Percentiles rank a stretch among this genome's conserved stretches.
phyloP scores from a whole-genome alignment of 2,113 vertebrate species.

The Willisornis vidua region DNA sequence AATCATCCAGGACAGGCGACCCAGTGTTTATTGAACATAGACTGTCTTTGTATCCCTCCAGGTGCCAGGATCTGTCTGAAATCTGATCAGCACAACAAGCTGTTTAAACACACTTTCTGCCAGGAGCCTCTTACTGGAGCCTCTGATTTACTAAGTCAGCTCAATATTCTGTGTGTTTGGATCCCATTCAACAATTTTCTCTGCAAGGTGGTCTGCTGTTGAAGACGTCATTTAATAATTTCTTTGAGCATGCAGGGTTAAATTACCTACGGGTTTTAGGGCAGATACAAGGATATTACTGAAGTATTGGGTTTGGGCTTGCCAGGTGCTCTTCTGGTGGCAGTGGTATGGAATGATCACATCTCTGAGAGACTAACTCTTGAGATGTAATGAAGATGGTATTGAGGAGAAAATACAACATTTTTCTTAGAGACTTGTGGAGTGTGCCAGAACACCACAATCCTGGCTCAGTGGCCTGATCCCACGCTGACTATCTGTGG shows the following conservation, averaged over 20 bases:
- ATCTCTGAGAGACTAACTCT: not conserved
- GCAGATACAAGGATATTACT: not conserved
- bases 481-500: rapidly evolving
- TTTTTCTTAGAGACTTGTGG: not conserved
- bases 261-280: not conserved
- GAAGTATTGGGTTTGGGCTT: not conserved
- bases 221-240: not conserved
- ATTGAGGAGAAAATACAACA: not conserved
- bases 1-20: not conserved
- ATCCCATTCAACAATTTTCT: not conserved
- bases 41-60: not conserved
- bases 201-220: not conserved
- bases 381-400: not conserved
- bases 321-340: not conserved
- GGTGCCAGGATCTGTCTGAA: not conserved
- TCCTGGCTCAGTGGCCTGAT: not conserved
- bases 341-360: not conserved
- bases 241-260: not conserved
- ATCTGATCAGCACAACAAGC: not conserved
- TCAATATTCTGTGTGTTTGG: not conserved
- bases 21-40: not conserved
- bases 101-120: not conserved
- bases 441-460: not conserved
- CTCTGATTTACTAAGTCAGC: not conserved
- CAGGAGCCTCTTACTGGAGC: not conserved